Base-by-base conservation (phyloP, 1,140 invertebrate genomes). In the Drosophila kepulauana region DNA sequence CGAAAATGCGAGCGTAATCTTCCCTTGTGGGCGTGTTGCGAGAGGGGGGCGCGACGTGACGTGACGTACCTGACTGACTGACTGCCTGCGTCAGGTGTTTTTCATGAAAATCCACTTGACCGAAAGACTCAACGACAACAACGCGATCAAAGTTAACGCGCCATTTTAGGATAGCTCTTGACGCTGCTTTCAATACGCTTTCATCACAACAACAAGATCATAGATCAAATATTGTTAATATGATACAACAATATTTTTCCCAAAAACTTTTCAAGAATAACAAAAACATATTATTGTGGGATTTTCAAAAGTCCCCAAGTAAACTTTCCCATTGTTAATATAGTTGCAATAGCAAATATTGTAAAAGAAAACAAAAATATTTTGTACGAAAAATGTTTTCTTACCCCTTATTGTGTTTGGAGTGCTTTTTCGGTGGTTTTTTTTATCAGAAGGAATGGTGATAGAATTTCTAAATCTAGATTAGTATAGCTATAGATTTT, bases 41-140 rank as follows among this genome's bases (percentile, higher is more conserved):
- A 56, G 30, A 33, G 7, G 16, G 20, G n/a, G 6, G 45, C 15
- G 13, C 5, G 30, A 4, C 5, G 20, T 20, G 20, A 3, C 20
- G 20, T 25, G 20, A 25, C 20, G 20, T 25, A 0, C 20, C 20
- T 25, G 20, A 25, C 20, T 4, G 51, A 6, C 20, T 38, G 52
- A 7, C 13, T 16, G 6, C 16, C n/a, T 54, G 52, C 30, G 52
- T 54, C 52, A 57, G 54, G 54, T 57, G 54, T 57, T 57, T 54
- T 41, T 57, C 35, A 54, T 4, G 35, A 57, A 57, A 57, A 57
- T 57, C 54, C 35, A 57, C 10, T 43, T 54, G 10, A 46, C 20
- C 20, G 35, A 33, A 38, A 15, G n/a, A 3, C 28, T 35, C 2
- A 54, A 35, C 20, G 28, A 25, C 48, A 49, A 25, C 20, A 25